These are phyloP conservation scores for Morphnarchus princeps DNA, from an alignment of 2,113 vertebrate species.

Conservation along the genomic window DNA sequence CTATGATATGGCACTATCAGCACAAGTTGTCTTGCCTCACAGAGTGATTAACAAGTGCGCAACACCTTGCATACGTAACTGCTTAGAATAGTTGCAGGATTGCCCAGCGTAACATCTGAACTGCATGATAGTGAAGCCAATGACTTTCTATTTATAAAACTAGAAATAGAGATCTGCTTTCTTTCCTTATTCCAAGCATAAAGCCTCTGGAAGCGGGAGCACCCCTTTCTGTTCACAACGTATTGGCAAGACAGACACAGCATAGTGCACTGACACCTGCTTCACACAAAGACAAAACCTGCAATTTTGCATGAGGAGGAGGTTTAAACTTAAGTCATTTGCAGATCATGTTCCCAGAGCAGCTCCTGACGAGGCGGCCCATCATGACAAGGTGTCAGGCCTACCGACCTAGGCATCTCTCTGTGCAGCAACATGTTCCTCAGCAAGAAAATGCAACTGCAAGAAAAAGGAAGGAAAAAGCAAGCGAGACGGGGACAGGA, in stretches of 20 bases:
- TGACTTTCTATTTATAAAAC: background rate
- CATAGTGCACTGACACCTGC: background rate
- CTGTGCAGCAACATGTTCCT: background rate
- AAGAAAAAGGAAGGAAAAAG: background rate
- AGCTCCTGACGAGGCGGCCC: background rate
- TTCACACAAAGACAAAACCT: background rate
- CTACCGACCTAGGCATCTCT: background rate
- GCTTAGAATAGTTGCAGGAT: background rate
- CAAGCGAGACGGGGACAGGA: background rate
- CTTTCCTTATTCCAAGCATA: background rate
- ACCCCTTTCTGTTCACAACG: background rate
- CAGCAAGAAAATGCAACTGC: background rate
- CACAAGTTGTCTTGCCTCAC: background rate
- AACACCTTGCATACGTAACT: accelerated
- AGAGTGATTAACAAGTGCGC: background rate
- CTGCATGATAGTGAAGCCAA: background rate
- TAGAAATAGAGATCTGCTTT: background rate
- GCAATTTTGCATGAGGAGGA: background rate
- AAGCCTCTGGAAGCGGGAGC: background rate
- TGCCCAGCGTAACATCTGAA: background rate
- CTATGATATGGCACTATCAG: accelerated
- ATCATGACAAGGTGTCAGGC: background rate
- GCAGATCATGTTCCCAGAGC: background rate
- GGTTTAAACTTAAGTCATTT: background rate
- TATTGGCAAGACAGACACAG: no score